phyloP scores from a whole-genome alignment of 30 jellyfish, hydroid and myxozoan species.

The Cassiopea xamachana region DNA sequence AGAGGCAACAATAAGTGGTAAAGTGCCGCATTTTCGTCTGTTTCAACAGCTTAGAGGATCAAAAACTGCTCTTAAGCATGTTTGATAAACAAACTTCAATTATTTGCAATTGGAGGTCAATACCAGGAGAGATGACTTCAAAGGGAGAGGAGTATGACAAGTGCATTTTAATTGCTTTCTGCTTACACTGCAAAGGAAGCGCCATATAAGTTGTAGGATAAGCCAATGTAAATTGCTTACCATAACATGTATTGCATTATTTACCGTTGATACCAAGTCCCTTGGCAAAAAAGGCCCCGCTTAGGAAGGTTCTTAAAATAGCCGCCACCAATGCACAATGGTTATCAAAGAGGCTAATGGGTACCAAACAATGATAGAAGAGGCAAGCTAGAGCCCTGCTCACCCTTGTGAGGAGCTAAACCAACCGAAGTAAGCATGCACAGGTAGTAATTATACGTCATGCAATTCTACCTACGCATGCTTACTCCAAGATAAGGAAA shows the following conservation, averaged over 20 bases:
- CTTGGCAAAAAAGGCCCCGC: neutral
- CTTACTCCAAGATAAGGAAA: too few relatives aligned
- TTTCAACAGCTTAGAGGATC: neutral
- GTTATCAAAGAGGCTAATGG: neutral
- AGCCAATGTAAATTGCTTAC: neutral
- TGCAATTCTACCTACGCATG: too few relatives aligned
- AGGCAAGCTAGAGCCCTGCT: too few relatives aligned
- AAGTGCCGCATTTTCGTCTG: conserved; percentile 1
- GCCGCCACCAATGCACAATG: neutral
- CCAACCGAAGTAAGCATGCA: too few relatives aligned
- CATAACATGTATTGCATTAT: neutral
- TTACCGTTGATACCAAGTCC: neutral
- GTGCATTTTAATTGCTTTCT: neutral
- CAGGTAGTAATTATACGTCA: too few relatives aligned
- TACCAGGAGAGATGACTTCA: neutral
- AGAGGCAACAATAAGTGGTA: neutral
- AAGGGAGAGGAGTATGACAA: neutral
- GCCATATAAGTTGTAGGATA: neutral
- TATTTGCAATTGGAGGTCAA: neutral
- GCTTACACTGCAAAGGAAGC: neutral
- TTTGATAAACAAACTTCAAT: neutral
- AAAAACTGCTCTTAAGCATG: neutral
- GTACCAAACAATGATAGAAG: too few relatives aligned
- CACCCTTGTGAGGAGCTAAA: too few relatives aligned
- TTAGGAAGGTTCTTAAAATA: neutral